Conservation (phyloP, 1,140 invertebrate species). For the Leptonema lineaticorne region DNA sequence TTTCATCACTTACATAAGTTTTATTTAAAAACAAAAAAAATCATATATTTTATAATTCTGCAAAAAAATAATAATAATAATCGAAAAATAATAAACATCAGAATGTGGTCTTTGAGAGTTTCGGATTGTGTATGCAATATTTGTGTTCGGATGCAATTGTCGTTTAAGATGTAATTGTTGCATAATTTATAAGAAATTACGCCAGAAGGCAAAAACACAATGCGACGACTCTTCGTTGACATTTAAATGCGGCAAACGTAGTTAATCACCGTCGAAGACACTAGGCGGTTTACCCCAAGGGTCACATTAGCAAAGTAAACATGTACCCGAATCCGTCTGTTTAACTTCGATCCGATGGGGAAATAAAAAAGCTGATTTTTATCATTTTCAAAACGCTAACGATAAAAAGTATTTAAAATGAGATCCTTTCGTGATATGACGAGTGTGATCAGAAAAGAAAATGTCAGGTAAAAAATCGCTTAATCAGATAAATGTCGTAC, state of each 20-base stretch:
- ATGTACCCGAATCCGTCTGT: not conserved
- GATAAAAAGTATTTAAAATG: not conserved
- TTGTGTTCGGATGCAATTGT: not conserved
- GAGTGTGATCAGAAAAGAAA: not conserved
- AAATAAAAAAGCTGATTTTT: not conserved
- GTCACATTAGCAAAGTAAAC: not conserved
- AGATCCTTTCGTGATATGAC: not conserved
- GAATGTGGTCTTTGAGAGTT: not conserved
- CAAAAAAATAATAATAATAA: not conserved
- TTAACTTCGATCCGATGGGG: not conserved
- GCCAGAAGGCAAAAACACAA: conserved; percentile 11
- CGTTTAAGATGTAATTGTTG: conserved; percentile 14
- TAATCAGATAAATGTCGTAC: no score
- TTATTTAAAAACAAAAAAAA: no score
- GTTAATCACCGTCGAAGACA: conserved; percentile 25
- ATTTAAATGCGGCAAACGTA: conserved; percentile 30
- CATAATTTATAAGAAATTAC: conserved; percentile 30
- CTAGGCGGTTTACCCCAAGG: not conserved
- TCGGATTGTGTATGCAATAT: not conserved
- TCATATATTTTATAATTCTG: no score
- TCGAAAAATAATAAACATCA: not conserved
- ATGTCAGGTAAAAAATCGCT: no score
- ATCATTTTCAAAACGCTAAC: not conserved
- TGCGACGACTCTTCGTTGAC: conserved; percentile 23
- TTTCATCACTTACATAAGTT: not conserved